Conservation (phyloP, 2,888 invertebrate species). For the Orthosia incerta region DNA sequence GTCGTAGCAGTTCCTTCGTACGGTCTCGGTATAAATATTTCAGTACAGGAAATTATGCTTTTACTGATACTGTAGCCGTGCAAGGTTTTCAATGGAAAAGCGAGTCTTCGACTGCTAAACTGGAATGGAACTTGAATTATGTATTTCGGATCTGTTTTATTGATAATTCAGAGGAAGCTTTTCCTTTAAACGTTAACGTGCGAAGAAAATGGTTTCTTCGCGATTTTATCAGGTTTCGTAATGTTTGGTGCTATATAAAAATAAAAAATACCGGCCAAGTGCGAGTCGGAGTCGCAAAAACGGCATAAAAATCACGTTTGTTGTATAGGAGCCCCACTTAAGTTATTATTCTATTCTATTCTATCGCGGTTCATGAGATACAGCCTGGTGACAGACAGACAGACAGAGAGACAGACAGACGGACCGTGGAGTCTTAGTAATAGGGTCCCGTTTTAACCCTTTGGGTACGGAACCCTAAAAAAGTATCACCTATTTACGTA, state of each 20-base stretch:
- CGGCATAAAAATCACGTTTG: too few relatives aligned
- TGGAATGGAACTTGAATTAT: slow-evolving; percentile 78
- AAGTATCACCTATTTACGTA: accelerated
- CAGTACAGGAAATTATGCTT: slow-evolving; percentile 90
- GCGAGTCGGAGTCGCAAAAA: too few relatives aligned
- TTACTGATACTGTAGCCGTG: slow-evolving; percentile 82
- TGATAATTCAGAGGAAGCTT: slow-evolving; percentile 68
- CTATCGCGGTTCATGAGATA: too few relatives aligned
- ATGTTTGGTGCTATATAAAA: background rate
- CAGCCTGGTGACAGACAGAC: too few relatives aligned
- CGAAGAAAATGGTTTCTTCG: slow-evolving; percentile 44
- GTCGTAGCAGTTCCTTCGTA: slow-evolving; percentile 77
- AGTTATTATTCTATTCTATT: too few relatives aligned
- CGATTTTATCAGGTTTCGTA: slow-evolving; percentile 8
- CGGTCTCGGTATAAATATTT: slow-evolving; percentile 86
- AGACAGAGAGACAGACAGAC: too few relatives aligned
- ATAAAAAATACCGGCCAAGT: too few relatives aligned
- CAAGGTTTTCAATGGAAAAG: slow-evolving; percentile 82
- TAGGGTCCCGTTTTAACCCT: too few relatives aligned
- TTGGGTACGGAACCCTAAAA: too few relatives aligned
- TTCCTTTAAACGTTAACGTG: slow-evolving; percentile 55
- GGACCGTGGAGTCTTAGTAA: too few relatives aligned
- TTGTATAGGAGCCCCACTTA: too few relatives aligned
- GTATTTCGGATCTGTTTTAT: slow-evolving; percentile 70
- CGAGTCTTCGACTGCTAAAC: slow-evolving; percentile 77